Evolutionary conservation across 2,797 vertebrate species (phyloP).

Genomic region (Tenualosa ilisha): DNA sequence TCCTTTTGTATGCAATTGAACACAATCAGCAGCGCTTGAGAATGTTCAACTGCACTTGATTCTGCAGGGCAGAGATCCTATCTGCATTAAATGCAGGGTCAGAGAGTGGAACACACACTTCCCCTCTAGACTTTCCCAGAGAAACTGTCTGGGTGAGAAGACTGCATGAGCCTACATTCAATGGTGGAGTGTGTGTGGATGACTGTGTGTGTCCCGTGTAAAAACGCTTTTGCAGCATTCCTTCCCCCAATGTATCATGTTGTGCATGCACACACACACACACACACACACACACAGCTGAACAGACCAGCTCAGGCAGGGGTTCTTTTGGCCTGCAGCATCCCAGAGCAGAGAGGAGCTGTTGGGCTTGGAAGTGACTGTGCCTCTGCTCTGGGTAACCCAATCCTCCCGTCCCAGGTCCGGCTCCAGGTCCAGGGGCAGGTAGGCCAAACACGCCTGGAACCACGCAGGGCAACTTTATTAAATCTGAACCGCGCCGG

Average conservation of each 20-base stretch:
- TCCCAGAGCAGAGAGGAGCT: background rate
- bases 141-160: background rate
- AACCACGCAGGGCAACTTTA: constrained; percentile 47
- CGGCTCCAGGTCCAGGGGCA: background rate
- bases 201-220: too few relatives aligned
- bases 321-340: too few relatives aligned
- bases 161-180: background rate
- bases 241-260: too few relatives aligned
- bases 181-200: background rate
- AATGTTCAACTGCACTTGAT: background rate
- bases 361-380: constrained; percentile 29
- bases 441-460: constrained; percentile 36
- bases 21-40: background rate
- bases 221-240: too few relatives aligned
- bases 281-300: too few relatives aligned
- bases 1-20: background rate
- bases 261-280: too few relatives aligned
- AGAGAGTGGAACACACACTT: background rate
- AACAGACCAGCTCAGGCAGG: too few relatives aligned
- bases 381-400: constrained; percentile 43
- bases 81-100: background rate
- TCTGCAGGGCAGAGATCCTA: background rate
- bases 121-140: background rate
- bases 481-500: constrained; percentile 52
- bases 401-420: constrained; percentile 43